Conservation (phyloP, 2,888 invertebrate species). For the Rhopalosiphum nymphaeae region DNA sequence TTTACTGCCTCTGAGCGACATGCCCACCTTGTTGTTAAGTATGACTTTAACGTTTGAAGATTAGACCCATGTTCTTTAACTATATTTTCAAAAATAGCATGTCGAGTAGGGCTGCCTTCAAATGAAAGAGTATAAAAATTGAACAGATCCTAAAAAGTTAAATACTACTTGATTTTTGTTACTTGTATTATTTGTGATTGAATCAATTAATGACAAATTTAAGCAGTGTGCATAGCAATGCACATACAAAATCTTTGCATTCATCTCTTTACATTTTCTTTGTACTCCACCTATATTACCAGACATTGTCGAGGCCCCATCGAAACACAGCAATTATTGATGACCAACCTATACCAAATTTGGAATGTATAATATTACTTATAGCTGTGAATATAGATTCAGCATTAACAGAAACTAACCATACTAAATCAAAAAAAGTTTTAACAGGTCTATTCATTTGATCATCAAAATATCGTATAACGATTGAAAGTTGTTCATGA, state of each 20-base stretch:
- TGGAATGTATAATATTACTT: constrained; percentile 20
- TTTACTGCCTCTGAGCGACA: background rate
- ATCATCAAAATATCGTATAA: too few relatives aligned
- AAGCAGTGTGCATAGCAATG: too few relatives aligned
- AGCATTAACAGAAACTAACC: constrained; percentile 30
- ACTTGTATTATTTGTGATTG: too few relatives aligned
- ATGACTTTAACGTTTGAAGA: constrained; percentile 1
- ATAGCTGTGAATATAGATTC: constrained; percentile 23
- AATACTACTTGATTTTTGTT: constrained; percentile 3
- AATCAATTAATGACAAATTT: too few relatives aligned
- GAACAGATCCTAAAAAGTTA: constrained; percentile 58
- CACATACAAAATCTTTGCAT: too few relatives aligned
- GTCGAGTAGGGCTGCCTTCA: constrained; percentile 65
- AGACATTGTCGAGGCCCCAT: constrained; percentile 62
- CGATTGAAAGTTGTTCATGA: too few relatives aligned
- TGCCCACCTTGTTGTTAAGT: constrained; percentile 24
- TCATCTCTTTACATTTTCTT: too few relatives aligned
- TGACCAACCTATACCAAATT: constrained; percentile 38
- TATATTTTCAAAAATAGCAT: constrained; percentile 74
- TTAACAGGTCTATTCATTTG: background rate
- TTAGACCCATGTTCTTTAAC: constrained; percentile 72
- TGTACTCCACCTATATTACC: constrained; percentile 42
- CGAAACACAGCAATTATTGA: constrained; percentile 60
- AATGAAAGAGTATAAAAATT: constrained; percentile 63
- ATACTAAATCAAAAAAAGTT: background rate